Percentiles rank a stretch among this genome's conserved stretches.
These are phyloP conservation scores for Hydriomena furcata DNA, from an alignment of 2,888 invertebrate genomes.

Conservation along the genomic window DNA sequence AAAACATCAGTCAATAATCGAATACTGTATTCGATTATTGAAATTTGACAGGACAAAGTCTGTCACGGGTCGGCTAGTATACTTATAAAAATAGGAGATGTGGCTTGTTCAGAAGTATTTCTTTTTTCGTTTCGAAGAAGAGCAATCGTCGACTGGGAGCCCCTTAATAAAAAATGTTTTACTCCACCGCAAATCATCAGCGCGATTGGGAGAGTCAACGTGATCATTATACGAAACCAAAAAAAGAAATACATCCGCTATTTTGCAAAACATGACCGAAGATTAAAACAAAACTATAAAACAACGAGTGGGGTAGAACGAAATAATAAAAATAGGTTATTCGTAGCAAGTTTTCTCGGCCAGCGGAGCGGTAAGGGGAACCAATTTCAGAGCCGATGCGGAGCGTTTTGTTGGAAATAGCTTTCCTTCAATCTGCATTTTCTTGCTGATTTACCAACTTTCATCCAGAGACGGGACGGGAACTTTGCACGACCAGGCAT, in stretches of 20 bases:
- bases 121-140: too few species aligned
- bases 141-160: too few species aligned
- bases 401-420: constrained; percentile 82
- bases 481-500: constrained; percentile 52
- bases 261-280: constrained; percentile 44
- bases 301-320: constrained; percentile 60
- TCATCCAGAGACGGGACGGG: constrained; percentile 62
- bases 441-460: constrained; percentile 84
- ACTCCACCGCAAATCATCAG: not conserved
- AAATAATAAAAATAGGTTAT: constrained; percentile 79
- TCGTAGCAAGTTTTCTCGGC: constrained; percentile 75
- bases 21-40: too few species aligned
- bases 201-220: not conserved
- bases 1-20: too few species aligned
- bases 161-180: constrained; percentile 4
- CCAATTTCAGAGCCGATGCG: constrained; percentile 81
- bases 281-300: constrained; percentile 71
- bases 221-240: not conserved
- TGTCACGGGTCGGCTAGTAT: too few species aligned
- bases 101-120: too few species aligned
- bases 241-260: not conserved
- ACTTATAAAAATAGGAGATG: too few species aligned
- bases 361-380: constrained; percentile 75
- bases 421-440: constrained; percentile 83
- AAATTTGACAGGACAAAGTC: too few species aligned